Percentiles rank a stretch among this genome's conserved stretches.
phyloP scores from a whole-genome alignment of 2,797 vertebrate species.

The Forpus xanthops region DNA sequence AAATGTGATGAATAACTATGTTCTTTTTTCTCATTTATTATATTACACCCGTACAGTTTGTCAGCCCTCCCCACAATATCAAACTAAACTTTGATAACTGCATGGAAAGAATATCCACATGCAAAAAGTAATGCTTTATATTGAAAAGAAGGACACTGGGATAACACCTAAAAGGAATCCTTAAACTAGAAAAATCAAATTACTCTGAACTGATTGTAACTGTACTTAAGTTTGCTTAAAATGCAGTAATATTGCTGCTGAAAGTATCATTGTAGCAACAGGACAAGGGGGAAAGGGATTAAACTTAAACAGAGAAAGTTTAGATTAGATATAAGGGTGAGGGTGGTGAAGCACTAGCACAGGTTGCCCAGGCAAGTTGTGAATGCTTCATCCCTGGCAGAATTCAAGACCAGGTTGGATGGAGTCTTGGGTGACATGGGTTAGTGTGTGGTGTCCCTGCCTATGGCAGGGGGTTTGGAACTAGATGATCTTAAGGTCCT shows the following conservation, averaged over 20 bases:
- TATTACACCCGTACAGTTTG: neutral
- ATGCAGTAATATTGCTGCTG: neutral
- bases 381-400: neutral
- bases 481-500: neutral
- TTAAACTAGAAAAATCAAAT: neutral
- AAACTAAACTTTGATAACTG: neutral
- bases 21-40: neutral
- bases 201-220: neutral
- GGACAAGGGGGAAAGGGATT: neutral
- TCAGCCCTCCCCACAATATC: neutral
- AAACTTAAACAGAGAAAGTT: neutral
- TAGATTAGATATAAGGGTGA: neutral
- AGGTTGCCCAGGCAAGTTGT: neutral
- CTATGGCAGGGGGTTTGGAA: neutral
- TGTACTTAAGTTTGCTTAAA: neutral
- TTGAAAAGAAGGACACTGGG: neutral
- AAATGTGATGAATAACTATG: neutral
- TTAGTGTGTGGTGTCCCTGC: neutral
- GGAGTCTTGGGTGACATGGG: neutral
- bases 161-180: neutral
- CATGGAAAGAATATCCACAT: neutral
- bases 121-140: neutral
- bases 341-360: neutral
- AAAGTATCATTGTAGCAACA: neutral
- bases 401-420: neutral